Evolutionary conservation across 2,888 invertebrate genomes (phyloP).

Genomic region (Cephus sareptanus): DNA sequence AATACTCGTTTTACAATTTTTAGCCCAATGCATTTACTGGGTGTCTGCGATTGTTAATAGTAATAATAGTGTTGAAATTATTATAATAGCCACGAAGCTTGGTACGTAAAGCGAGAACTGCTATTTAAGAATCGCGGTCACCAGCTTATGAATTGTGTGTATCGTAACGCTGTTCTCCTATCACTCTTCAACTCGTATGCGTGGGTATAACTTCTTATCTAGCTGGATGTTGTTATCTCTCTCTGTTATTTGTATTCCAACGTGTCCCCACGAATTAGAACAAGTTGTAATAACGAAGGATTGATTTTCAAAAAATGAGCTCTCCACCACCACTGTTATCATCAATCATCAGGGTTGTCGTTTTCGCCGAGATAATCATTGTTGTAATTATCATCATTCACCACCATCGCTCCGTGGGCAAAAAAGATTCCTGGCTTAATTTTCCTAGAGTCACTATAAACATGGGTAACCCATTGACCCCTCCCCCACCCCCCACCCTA

Average conservation of each 20-base stretch:
- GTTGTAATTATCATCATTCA: slow-evolving; percentile 25
- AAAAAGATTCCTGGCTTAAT: neutral
- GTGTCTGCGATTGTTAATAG: neutral
- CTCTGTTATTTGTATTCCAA: neutral
- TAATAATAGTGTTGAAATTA: neutral
- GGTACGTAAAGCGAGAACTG: neutral
- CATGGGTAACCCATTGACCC: neutral
- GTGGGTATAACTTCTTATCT: neutral
- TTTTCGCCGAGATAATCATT: neutral
- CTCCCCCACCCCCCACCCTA: neutral
- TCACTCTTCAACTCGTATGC: neutral
- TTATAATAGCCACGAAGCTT: neutral
- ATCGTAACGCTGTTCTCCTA: neutral
- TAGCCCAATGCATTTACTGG: neutral
- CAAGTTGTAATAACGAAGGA: neutral
- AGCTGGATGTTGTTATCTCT: neutral
- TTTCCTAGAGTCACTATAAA: neutral
- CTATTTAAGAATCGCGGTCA: neutral
- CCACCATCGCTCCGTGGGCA: slow-evolving; percentile 43
- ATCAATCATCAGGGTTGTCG: neutral
- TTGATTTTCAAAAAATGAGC: neutral
- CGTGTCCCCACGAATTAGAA: neutral
- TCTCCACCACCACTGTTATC: neutral
- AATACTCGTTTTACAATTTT: neutral
- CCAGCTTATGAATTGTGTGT: neutral